Conservation (phyloP, 2,888 invertebrate species). For the Brachypalpus laphriformis region DNA sequence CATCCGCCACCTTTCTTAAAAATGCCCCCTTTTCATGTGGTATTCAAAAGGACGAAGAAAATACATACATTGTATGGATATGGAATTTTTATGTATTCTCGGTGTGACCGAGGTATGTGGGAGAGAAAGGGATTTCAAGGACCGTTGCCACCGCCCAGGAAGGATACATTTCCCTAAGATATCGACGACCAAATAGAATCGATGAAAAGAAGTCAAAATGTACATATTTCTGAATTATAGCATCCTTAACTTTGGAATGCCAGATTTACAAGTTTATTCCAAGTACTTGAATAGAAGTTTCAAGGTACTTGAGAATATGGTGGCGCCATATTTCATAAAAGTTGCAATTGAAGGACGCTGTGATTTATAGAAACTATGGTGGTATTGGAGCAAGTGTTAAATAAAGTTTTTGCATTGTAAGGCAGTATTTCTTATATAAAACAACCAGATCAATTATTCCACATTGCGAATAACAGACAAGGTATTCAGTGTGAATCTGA, state of each 20-base stretch:
- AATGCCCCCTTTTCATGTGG: slow-evolving; percentile 30
- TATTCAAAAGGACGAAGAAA: slow-evolving; percentile 33
- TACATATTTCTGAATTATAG: slow-evolving; percentile 36
- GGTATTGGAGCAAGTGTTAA: background rate
- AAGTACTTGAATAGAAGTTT: slow-evolving; percentile 1
- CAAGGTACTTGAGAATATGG: background rate
- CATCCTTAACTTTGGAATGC: slow-evolving; percentile 14
- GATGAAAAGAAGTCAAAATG: slow-evolving; percentile 44
- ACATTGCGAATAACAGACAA: too few relatives aligned
- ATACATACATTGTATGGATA: slow-evolving; percentile 29
- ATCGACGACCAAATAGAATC: slow-evolving; percentile 19
- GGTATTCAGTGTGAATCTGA: too few relatives aligned
- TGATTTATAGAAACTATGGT: background rate
- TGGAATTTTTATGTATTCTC: slow-evolving; percentile 29
- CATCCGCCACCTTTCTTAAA: background rate
- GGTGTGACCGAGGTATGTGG: background rate
- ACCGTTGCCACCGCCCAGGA: background rate
- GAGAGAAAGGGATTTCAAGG: background rate
- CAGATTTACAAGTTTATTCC: slow-evolving; percentile 14
- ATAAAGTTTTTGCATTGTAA: background rate
- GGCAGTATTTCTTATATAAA: background rate
- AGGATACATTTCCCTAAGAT: slow-evolving; percentile 2
- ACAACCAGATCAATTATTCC: too few relatives aligned
- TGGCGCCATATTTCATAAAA: background rate
- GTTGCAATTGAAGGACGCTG: background rate